Percentiles rank a stretch among this genome's conserved stretches.
Evolutionary conservation across 2,797 vertebrate genomes (phyloP).

Genomic region (Parotocinclus haroldoi): DNA sequence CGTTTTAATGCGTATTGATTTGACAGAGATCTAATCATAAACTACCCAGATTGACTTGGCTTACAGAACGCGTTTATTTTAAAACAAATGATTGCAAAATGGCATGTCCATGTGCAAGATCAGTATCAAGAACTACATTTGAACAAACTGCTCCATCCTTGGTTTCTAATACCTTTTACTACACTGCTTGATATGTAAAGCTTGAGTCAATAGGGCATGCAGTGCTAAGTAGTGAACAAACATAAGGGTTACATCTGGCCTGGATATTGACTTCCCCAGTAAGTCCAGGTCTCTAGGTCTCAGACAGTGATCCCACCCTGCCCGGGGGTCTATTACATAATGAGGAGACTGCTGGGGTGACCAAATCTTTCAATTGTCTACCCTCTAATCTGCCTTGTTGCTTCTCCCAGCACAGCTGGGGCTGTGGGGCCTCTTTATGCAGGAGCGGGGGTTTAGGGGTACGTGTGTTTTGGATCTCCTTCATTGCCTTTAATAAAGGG

Average conservation of each 20-base stretch:
- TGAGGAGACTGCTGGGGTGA: constrained; percentile 42
- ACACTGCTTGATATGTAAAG: neutral
- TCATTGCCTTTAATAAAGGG: constrained; percentile 48
- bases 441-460: constrained; percentile 35
- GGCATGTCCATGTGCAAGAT: no score
- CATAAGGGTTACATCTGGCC: constrained; percentile 14
- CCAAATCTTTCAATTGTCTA: constrained; percentile 40
- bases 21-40: no score
- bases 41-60: no score
- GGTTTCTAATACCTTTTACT: no score
- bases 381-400: constrained; percentile 46
- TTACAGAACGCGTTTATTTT: no score
- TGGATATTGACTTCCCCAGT: constrained; percentile 29
- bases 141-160: no score
- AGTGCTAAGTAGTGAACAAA: neutral
- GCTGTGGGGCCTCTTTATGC: constrained; percentile 32
- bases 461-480: constrained; percentile 44
- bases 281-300: constrained; percentile 23
- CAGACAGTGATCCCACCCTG: constrained; percentile 34
- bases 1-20: no score
- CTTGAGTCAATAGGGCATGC: neutral
- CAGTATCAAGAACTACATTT: no score
- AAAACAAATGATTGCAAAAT: no score
- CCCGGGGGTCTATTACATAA: constrained; percentile 52
- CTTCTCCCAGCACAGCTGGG: constrained; percentile 42